These are phyloP conservation scores for Aphyosemion australe DNA, from an alignment of 2,113 vertebrate species.

Conservation along the genomic window DNA sequence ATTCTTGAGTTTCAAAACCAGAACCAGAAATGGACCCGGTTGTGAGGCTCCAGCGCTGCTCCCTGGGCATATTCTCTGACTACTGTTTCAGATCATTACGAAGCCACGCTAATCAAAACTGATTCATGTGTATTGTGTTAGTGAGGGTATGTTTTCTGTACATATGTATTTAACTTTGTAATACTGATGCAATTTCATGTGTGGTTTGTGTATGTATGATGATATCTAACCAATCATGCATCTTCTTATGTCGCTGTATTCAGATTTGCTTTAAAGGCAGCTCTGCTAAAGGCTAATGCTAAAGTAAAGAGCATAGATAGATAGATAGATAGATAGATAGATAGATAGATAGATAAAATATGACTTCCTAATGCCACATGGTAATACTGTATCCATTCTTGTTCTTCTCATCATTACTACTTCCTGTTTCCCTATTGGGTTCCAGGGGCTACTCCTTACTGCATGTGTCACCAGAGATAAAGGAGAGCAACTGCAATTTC, in stretches of 20 bases:
- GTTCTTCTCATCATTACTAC: conserved; percentile 6
- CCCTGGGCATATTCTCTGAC: conserved; percentile 48
- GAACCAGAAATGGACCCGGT: conserved; percentile 49
- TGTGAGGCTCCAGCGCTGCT: conserved; percentile 51
- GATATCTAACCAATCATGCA: conserved; percentile 25
- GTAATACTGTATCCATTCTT: conserved; percentile 39
- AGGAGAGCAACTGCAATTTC: conserved; percentile 99
- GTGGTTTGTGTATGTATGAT: conserved; percentile 17
- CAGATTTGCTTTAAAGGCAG: conserved; percentile 22
- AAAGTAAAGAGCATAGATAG: neutral
- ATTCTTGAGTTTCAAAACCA: conserved; percentile 74
- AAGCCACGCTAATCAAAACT: conserved; percentile 64
- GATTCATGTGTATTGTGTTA: conserved; percentile 60
- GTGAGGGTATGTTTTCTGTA: conserved; percentile 33
- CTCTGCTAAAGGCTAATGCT: conserved; percentile 1
- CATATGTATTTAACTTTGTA: conserved; percentile 27
- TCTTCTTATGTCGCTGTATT: conserved; percentile 11
- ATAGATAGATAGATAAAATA: neutral
- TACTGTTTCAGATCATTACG: conserved; percentile 71
- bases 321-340: too few species aligned
- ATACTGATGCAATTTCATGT: conserved; percentile 30
- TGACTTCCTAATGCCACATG: conserved; percentile 39
- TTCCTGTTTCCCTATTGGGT: too few species aligned
- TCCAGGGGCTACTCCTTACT: conserved; percentile 98
- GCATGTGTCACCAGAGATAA: conserved; percentile 99